Evolutionary conservation across 2,797 vertebrate species (phyloP).

Genomic region (Fratercula arctica): DNA sequence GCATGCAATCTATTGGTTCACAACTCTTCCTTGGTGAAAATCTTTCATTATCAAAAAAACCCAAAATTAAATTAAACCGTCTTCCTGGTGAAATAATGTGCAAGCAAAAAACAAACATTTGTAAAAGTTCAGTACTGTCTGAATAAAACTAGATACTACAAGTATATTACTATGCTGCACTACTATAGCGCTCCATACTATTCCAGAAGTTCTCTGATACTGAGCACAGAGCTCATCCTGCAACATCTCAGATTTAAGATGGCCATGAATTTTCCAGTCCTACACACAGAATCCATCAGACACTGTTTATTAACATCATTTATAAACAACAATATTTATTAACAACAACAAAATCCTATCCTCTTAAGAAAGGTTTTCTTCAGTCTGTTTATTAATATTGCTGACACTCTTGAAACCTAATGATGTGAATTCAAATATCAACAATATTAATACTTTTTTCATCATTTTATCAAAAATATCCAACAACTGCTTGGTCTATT

Average conservation of each 20-base stretch:
- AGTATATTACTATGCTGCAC: neutral
- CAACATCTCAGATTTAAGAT: neutral
- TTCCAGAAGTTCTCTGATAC: neutral
- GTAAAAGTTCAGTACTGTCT: neutral
- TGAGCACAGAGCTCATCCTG: neutral
- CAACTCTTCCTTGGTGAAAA: neutral
- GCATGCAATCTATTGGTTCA: neutral
- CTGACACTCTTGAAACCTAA: neutral
- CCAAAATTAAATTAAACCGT: neutral
- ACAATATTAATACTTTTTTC: neutral
- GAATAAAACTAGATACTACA: neutral
- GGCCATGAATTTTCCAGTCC: neutral
- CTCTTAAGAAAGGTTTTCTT: neutral
- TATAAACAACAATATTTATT: neutral
- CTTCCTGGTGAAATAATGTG: neutral
- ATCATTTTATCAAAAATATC: neutral
- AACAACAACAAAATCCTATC: neutral
- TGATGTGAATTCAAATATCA: neutral
- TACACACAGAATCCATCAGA: neutral
- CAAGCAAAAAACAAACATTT: neutral
- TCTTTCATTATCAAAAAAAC: neutral
- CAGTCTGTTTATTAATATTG: neutral
- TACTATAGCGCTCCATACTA: neutral
- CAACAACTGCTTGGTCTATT: neutral
- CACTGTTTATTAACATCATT: neutral